Percentiles rank a stretch among this genome's conserved stretches.
phyloP scores from a whole-genome alignment of 2,888 invertebrate species.

The Aelia acuminata region DNA sequence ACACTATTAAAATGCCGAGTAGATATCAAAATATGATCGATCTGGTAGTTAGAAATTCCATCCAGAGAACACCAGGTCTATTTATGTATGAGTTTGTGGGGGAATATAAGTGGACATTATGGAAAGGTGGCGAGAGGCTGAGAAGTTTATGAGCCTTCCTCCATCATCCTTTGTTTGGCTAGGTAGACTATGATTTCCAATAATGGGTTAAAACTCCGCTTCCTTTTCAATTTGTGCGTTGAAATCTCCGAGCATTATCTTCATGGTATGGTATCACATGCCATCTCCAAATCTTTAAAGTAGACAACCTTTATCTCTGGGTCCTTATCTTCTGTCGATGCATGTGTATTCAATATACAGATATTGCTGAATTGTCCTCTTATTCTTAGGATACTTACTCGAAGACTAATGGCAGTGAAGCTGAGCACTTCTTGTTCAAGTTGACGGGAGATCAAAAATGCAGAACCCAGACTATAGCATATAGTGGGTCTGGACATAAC shows the following conservation, averaged over 20 bases:
- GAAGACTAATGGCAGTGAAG: neutral
- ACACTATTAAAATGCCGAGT: neutral
- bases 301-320: neutral
- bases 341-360: neutral
- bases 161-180: neutral
- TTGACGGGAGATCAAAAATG: neutral
- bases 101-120: neutral
- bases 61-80: neutral
- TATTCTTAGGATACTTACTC: neutral
- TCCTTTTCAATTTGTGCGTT: too few species aligned
- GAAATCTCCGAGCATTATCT: neutral
- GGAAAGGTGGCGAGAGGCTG: neutral
- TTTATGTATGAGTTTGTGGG: neutral
- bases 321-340: neutral
- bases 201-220: too few species aligned
- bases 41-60: neutral
- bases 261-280: neutral
- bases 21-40: too few species aligned
- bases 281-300: too few species aligned
- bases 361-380: neutral
- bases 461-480: too few species aligned
- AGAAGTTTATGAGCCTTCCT: neutral
- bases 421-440: neutral
- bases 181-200: neutral
- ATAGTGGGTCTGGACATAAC: too few species aligned